phyloP scores from a whole-genome alignment of 2,888 invertebrate species.

The Trachelus troglodyta region DNA sequence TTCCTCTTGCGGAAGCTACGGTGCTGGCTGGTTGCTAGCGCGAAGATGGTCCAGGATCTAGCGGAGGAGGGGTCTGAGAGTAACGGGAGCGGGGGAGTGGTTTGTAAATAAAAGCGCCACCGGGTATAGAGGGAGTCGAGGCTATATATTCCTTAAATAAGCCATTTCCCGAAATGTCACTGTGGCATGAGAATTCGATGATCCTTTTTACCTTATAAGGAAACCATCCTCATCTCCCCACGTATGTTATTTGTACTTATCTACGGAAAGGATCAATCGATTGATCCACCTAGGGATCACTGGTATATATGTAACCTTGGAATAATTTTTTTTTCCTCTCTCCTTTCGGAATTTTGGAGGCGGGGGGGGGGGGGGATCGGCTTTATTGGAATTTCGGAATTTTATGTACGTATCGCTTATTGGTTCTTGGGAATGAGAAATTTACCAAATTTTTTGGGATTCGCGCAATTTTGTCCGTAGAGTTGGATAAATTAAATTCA shows the following conservation, averaged over 20 bases:
- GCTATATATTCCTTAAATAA: background rate
- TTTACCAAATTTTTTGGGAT: background rate
- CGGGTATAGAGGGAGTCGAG: background rate
- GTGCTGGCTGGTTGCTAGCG: background rate
- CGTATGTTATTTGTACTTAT: background rate
- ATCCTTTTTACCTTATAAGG: background rate
- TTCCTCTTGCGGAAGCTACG: background rate
- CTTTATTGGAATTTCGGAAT: background rate
- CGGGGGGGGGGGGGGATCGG: background rate
- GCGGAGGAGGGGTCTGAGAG: slow-evolving; percentile 16
- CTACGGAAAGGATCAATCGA: background rate
- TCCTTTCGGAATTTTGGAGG: background rate
- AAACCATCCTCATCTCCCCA: background rate
- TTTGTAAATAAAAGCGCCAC: slow-evolving; percentile 43
- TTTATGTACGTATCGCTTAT: background rate
- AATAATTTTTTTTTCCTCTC: background rate
- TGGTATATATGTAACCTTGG: background rate
- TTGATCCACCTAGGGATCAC: background rate
- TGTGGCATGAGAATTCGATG: background rate
- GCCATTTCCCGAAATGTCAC: background rate
- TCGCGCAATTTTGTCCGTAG: too few species aligned
- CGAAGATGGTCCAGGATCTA: background rate
- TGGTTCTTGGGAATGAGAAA: background rate
- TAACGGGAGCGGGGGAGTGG: slow-evolving; percentile 41
- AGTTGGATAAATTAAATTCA: too few species aligned